These are phyloP conservation scores for Polydrusus cervinus DNA, from an alignment of 2,888 invertebrate genomes.

Conservation along the genomic window DNA sequence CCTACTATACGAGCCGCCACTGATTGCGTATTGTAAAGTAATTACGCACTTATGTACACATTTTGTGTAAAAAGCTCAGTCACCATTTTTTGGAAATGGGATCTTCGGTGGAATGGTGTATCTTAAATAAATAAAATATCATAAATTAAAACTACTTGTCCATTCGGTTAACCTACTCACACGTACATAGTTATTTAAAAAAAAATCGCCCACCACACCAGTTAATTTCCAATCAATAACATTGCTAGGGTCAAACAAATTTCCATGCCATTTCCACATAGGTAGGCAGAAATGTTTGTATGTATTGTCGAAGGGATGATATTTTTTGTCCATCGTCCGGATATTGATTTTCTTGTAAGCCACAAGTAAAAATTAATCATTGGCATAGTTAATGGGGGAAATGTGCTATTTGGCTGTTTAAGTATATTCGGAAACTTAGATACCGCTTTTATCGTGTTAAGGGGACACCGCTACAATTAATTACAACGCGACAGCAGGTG, in stretches of 20 bases:
- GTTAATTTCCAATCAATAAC: constrained; percentile 19
- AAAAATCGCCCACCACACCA: background rate
- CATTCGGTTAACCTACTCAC: background rate
- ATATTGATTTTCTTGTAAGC: constrained; percentile 44
- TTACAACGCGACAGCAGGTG: background rate
- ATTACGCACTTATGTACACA: too few relatives aligned
- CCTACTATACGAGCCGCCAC: too few relatives aligned
- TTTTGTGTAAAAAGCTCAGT: too few relatives aligned
- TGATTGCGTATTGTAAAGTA: too few relatives aligned
- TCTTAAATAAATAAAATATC: too few relatives aligned
- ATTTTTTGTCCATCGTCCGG: constrained; percentile 37
- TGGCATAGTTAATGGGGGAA: constrained; percentile 19
- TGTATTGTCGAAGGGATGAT: constrained; percentile 48
- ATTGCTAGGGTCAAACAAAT: constrained; percentile 4
- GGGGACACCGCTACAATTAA: background rate
- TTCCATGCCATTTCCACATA: constrained; percentile 18
- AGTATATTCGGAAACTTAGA: constrained; percentile 20
- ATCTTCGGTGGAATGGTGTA: too few relatives aligned
- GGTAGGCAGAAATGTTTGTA: constrained; percentile 39
- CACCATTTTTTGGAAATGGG: too few relatives aligned
- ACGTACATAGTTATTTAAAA: background rate
- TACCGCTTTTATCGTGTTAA: background rate
- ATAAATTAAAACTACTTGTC: too few relatives aligned
- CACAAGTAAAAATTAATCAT: constrained; percentile 48
- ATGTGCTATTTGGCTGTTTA: constrained; percentile 24